These are phyloP conservation scores for Dicranocentrus wangi DNA, from an alignment of 2,888 invertebrate species.

Conservation along the genomic window DNA sequence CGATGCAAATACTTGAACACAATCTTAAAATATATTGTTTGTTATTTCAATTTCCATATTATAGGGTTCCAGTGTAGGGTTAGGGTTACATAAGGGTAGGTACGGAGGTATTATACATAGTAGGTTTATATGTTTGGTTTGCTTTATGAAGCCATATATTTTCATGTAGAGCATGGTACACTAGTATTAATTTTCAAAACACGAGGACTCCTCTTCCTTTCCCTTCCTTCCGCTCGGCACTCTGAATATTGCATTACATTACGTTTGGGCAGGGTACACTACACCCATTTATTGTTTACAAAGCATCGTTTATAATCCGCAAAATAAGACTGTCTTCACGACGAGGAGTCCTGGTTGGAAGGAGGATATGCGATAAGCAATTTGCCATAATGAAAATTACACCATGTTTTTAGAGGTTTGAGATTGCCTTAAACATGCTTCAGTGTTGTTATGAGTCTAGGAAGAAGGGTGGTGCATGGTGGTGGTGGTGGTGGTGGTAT, in stretches of 20 bases:
- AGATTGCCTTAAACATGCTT: slow-evolving; percentile 52
- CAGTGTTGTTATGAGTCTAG: background rate
- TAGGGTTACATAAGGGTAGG: too few species aligned
- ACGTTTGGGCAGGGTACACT: background rate
- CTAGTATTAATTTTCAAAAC: slow-evolving; percentile 4
- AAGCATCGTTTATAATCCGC: slow-evolving; percentile 4
- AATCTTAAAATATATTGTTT: too few species aligned
- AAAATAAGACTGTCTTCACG: background rate
- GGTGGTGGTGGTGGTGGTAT: too few species aligned
- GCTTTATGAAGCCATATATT: slow-evolving; percentile 5
- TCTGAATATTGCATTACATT: slow-evolving; percentile 1
- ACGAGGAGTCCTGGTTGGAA: slow-evolving; percentile 17
- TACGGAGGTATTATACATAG: too few species aligned
- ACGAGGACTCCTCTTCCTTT: background rate
- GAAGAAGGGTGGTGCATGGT: background rate
- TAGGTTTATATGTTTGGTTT: background rate
- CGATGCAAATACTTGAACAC: too few species aligned
- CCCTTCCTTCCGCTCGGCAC: background rate
- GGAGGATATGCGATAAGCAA: slow-evolving; percentile 45
- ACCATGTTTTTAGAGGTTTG: slow-evolving; percentile 52
- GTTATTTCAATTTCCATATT: too few species aligned
- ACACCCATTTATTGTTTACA: background rate
- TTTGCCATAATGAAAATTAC: slow-evolving; percentile 58
- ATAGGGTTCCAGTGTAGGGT: too few species aligned
- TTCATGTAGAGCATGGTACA: too few species aligned